These are phyloP conservation scores for Melieria picta DNA, from an alignment of 2,888 invertebrate genomes.

Conservation along the genomic window DNA sequence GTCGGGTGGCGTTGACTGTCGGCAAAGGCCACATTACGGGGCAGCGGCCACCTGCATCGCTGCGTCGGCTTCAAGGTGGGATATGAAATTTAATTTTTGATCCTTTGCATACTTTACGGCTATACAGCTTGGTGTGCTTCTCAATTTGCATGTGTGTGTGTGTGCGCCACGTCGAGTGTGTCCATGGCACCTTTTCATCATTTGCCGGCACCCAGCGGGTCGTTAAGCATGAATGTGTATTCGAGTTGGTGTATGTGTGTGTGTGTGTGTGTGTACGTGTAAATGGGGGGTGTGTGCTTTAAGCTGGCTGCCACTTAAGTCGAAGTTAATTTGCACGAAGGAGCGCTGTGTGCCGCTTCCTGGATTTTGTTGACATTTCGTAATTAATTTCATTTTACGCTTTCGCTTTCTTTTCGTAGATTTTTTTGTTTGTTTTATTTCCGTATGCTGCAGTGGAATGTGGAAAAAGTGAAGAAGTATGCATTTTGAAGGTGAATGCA, in stretches of 20 bases:
- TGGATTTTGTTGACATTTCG: slow-evolving; percentile 29
- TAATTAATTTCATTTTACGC: slow-evolving; percentile 18
- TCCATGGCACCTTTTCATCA: too few relatives aligned
- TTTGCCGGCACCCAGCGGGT: too few relatives aligned
- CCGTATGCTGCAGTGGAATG: not conserved
- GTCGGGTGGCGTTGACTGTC: not conserved
- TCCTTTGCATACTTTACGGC: slow-evolving; percentile 14
- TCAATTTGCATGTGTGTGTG: too few relatives aligned
- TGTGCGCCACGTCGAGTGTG: too few relatives aligned
- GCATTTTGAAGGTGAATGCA: too few relatives aligned
- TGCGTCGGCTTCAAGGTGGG: slow-evolving; percentile 8
- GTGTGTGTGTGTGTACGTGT: slow-evolving; percentile 4
- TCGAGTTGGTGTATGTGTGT: slow-evolving; percentile 2
- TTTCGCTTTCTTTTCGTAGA: not conserved
- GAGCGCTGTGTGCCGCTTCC: not conserved
- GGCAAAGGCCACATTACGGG: not conserved
- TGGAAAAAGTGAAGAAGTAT: too few relatives aligned
- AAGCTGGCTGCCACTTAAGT: slow-evolving; percentile 21
- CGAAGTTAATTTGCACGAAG: slow-evolving; percentile 27
- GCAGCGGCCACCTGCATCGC: not conserved
- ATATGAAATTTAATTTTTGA: slow-evolving; percentile 29
- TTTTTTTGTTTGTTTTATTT: not conserved
- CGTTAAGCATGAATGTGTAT: not conserved
- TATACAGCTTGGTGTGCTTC: not conserved
- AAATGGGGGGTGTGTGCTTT: slow-evolving; percentile 16